Base-by-base conservation (phyloP, 2,888 invertebrate species). In the Campoletis raptor region DNA sequence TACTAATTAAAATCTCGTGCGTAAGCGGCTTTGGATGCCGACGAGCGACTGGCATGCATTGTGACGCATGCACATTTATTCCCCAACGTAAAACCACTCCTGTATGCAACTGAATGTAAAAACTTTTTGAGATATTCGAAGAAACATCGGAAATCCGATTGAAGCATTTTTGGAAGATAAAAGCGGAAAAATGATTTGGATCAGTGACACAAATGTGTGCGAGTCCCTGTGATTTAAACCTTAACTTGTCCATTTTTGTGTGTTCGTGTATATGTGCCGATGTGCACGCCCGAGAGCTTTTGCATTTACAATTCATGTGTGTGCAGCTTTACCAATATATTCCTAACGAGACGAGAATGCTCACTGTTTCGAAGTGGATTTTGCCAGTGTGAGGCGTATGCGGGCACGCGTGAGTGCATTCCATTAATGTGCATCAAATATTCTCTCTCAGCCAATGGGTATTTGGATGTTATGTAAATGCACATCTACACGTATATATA, bases 371-470 rank as follows among this genome's bases (percentile, higher is more conserved):
- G 37, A 64, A 81, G 72, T 57, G 72, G 48, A 36, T 86, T 79
- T 77, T 24, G 37, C 76, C 64, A 61, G 48, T 37, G 52, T 37
- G 66, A 36, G 48, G 30, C 45, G 54, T 30, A 66, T 36, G 52
- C 57, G 82, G 42, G 18, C 36, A 72, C 57, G 45, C 70, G 76
- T 36, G 83, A 80, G 79, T 86, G 85, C 83, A 80, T 86, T 83
- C 83, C 83, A 80, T 83, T 86, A 83, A 86, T 86, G 80, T 77
- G 79, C 86, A 86, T 86, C 80, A 83, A 83, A 86, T 86, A 83
- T 86, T 83, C 83, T 83, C 76, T 76, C 64, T 79, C 54, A 24
- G 73, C 80, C 40, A 80, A 48, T 54, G 76, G 79, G 7, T 45
- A 66, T 80, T 57, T 77, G 78, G 81, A 69, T 78, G 45, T 73